Conservation (phyloP, 2,797 vertebrate species). For the Discoglossus pictus region DNA sequence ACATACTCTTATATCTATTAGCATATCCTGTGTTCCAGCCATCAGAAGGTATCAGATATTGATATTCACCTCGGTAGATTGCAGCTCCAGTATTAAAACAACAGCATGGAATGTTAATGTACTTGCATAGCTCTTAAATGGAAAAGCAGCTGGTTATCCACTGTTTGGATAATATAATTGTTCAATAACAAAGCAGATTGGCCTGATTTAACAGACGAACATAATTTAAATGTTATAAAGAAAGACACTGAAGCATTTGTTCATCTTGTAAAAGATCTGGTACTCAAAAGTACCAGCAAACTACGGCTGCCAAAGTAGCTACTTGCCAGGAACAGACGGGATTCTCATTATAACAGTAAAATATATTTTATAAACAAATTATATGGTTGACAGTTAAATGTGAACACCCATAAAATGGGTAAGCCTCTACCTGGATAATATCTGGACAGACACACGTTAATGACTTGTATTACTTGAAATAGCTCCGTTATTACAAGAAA, state of each 20-base stretch:
- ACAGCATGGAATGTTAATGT: too few species aligned
- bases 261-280: constrained; percentile 43
- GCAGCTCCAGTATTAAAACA: too few species aligned
- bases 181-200: constrained; percentile 30
- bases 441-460: neutral
- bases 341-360: constrained; percentile 18
- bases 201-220: constrained; percentile 6
- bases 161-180: constrained; percentile 12
- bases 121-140: neutral
- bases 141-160: constrained; percentile 30
- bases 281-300: constrained; percentile 30
- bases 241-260: constrained; percentile 42
- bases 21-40: too few species aligned
- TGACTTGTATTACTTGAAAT: neutral
- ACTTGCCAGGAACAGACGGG: constrained; percentile 41
- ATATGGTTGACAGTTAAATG: constrained; percentile 5
- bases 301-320: constrained; percentile 21
- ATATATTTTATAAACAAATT: constrained; percentile 15
- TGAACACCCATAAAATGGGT: neutral
- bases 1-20: too few species aligned
- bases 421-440: constrained; percentile 6
- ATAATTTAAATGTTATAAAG: constrained; percentile 32
- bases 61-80: too few species aligned
- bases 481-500: constrained; percentile 6
- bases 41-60: too few species aligned